Conservation (phyloP, 2,888 invertebrate species). For the Neoitamus cyanurus region DNA sequence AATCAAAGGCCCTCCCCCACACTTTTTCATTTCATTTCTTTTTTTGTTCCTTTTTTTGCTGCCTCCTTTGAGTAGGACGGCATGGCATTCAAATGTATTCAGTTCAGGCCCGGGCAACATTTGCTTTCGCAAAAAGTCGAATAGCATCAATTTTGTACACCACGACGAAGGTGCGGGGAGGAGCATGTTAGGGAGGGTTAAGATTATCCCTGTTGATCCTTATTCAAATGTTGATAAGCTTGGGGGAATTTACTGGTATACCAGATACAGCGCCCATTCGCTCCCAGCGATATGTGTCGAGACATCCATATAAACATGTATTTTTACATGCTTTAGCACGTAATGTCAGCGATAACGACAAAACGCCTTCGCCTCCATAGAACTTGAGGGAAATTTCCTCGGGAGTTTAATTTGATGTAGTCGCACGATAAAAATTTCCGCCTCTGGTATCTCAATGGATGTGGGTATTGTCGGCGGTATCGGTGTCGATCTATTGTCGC, state of each 20-base stretch:
- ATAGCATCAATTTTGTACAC: slow-evolving; percentile 29
- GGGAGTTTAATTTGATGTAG: slow-evolving; percentile 42
- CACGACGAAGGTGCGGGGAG: neutral
- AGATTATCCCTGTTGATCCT: slow-evolving; percentile 47
- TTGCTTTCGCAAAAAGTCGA: slow-evolving; percentile 19
- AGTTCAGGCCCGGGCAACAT: slow-evolving; percentile 30
- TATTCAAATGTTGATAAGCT: slow-evolving; percentile 48
- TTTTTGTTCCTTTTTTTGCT: neutral
- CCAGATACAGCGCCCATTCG: slow-evolving; percentile 3
- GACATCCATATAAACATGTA: slow-evolving; percentile 19
- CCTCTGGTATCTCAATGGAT: neutral
- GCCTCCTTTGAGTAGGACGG: neutral
- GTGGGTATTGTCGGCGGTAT: slow-evolving; percentile 5
- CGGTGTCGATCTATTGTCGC: slow-evolving; percentile 20
- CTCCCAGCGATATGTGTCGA: slow-evolving; percentile 1
- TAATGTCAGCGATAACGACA: slow-evolving; percentile 37
- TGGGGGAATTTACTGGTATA: slow-evolving; percentile 26
- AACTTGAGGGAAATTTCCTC: slow-evolving; percentile 19
- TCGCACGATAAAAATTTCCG: slow-evolving; percentile 33
- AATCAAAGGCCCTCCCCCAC: neutral
- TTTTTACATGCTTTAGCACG: slow-evolving; percentile 40
- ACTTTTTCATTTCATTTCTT: neutral
- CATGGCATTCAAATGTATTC: slow-evolving; percentile 20
- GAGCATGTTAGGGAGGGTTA: neutral
- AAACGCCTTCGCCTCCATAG: neutral